phyloP scores from a whole-genome alignment of 2,113 vertebrate species.

The Noctilio leporinus region DNA sequence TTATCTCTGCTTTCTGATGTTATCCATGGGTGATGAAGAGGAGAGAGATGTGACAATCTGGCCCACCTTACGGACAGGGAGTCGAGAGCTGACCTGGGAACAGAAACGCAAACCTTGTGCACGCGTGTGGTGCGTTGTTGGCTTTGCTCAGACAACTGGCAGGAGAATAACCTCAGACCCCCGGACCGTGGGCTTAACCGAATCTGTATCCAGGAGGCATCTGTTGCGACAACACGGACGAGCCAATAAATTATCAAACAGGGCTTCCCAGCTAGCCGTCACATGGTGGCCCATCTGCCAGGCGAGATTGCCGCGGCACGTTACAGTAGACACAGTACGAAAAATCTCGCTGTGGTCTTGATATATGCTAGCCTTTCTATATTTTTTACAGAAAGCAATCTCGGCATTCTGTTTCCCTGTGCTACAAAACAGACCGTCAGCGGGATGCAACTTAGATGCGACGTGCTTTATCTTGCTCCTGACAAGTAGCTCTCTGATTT shows the following conservation, averaged over 20 bases:
- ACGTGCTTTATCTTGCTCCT: background rate
- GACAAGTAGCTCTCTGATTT: background rate
- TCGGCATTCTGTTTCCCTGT: conserved; percentile 1
- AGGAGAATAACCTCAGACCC: background rate
- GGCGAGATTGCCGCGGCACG: background rate
- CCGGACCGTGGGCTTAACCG: background rate
- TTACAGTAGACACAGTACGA: background rate
- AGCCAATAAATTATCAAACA: background rate
- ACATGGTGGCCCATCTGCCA: conserved; percentile 24
- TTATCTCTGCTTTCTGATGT: background rate
- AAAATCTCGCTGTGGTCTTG: background rate
- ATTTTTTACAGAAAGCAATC: background rate
- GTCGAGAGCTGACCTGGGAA: background rate
- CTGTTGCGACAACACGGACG: background rate
- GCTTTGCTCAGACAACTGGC: background rate
- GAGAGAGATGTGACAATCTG: conserved; percentile 32
- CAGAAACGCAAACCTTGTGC: background rate
- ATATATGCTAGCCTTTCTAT: background rate
- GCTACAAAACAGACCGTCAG: background rate
- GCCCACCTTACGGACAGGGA: background rate
- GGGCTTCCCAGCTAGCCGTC: background rate
- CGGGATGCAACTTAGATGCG: background rate
- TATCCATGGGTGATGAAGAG: conserved; percentile 1
- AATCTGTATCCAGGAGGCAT: background rate
- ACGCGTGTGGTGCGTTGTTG: background rate